Evolutionary conservation across 2,113 vertebrate genomes (phyloP).

Genomic region (Anguilla rostrata): DNA sequence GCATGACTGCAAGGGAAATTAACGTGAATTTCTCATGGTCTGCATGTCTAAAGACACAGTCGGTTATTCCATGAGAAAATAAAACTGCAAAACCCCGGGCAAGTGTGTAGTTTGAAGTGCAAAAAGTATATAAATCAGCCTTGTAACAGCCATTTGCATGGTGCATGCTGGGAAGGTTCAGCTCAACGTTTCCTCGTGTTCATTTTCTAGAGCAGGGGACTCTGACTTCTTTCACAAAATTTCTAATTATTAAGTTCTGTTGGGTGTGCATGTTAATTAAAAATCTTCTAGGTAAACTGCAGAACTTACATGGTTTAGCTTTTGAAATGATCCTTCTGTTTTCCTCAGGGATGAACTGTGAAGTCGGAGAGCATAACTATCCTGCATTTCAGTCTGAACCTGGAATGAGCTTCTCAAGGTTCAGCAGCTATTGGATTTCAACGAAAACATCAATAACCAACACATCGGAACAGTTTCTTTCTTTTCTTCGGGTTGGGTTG

Average conservation of each 20-base stretch:
- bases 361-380: constrained; percentile 64
- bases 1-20: neutral
- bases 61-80: neutral
- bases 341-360: constrained; percentile 93
- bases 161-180: neutral
- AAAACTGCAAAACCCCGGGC: neutral
- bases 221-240: neutral
- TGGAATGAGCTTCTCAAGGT: constrained; percentile 74
- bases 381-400: constrained; percentile 57
- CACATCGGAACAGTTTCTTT: constrained; percentile 74
- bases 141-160: neutral
- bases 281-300: neutral
- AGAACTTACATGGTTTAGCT: neutral
- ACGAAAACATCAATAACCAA: constrained; percentile 79
- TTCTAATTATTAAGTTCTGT: neutral
- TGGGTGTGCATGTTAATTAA: constrained; percentile 7
- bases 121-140: neutral
- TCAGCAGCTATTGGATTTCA: constrained; percentile 54
- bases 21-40: neutral
- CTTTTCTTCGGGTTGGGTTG: neutral
- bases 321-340: constrained; percentile 49
- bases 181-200: neutral
- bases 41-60: neutral
- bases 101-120: neutral
- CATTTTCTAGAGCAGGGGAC: neutral